Base-by-base conservation (phyloP, 1,140 invertebrate species). In the Trichonephila inaurata region DNA sequence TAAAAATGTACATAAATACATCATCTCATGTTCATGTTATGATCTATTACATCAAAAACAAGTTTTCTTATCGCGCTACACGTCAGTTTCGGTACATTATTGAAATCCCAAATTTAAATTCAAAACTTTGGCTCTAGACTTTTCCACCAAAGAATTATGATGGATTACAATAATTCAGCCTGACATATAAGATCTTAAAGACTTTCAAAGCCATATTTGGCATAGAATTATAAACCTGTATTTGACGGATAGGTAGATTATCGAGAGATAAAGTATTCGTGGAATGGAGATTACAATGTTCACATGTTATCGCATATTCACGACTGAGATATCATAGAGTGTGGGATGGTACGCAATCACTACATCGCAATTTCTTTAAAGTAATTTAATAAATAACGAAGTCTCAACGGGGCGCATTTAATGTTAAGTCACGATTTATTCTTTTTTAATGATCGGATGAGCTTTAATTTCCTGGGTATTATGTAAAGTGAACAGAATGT, bases 341-440 rank as follows among this genome's bases (percentile, higher is more conserved):
- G 51, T 51, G 8, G 66, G 24, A 24, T 69, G 66, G 14, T 10
- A 24, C 24, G 7, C 51, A 77, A 77, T 77, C 51, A 85, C 40
- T 51, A 21, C 51, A 12, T 85, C 51, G 21, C 44, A 14, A 21
- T 85, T 51, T 85, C 6, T 28, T 16, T 60, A 24, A 12, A n/a
- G 83, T 85, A 60, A 85, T 85, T 85, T 85, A 85, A 85, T 85
- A 85, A 85, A 85, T 61, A 83, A 83, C 81, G 8, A 51, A 51
- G 81, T 19, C 81, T 16, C 83, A 19, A 16, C 28, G 16, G 6
- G 16, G 6, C 18, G 28, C 72, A 40, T 40, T 77, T 18, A 40
- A 77, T 77, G 72, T 28, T 40, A 40, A 18, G 28, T 77, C 72
- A 77, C 72, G 72, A 77, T 77, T 77, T 40, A 40, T 21, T 69